phyloP scores from a whole-genome alignment of 2,797 vertebrate genomes.

The Oryzias dopingdopingensis region DNA sequence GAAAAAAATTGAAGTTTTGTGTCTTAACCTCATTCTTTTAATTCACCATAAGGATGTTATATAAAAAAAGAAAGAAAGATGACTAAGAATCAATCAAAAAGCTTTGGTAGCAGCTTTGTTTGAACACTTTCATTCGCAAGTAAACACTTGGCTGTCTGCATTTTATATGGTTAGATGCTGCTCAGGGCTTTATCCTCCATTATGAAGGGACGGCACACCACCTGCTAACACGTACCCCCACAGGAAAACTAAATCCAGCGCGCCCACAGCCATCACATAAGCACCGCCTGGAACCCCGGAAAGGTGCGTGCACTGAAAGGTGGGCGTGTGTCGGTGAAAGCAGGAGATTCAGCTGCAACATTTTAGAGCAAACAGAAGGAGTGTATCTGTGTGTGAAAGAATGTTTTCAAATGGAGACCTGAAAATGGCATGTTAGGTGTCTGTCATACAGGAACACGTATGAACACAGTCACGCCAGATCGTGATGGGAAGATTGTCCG shows the following conservation, averaged over 20 bases:
- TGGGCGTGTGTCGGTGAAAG: conserved; percentile 42
- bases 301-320: conserved; percentile 25
- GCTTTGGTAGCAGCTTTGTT: conserved; percentile 9
- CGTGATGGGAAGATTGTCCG: conserved; percentile 1
- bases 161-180: conserved; percentile 36
- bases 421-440: conserved; percentile 24
- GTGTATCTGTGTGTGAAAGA: conserved; percentile 45
- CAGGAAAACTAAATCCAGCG: conserved; percentile 59
- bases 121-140: conserved; percentile 20
- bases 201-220: conserved; percentile 57
- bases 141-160: conserved; percentile 36
- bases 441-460: conserved; percentile 8
- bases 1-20: too few relatives aligned
- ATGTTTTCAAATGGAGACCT: conserved; percentile 39
- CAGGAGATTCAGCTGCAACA: conserved; percentile 30
- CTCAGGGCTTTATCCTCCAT: conserved; percentile 55
- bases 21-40: neutral
- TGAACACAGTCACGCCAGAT: conserved; percentile 14
- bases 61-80: conserved; percentile 1
- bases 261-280: conserved; percentile 45
- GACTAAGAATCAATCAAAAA: neutral
- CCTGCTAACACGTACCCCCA: conserved; percentile 60
- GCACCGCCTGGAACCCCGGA: conserved; percentile 38
- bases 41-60: too few relatives aligned
- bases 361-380: conserved; percentile 55